Conservation (phyloP, 2,113 vertebrate species). For the Falcunculus frontatus region DNA sequence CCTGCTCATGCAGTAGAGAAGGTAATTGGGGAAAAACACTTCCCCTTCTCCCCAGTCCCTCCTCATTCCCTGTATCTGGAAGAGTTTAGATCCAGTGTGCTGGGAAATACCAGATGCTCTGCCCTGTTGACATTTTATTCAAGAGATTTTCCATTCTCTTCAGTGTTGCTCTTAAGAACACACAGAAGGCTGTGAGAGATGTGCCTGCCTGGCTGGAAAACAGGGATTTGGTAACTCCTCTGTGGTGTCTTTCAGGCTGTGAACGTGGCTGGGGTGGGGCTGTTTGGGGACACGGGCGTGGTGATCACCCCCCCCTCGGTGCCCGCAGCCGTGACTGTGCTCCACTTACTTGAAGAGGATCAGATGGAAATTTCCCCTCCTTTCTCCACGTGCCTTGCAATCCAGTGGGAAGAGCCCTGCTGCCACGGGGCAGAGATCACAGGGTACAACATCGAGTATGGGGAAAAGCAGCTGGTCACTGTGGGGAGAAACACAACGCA, state of each 20-base stretch:
- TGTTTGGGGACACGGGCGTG: slow-evolving; percentile 68
- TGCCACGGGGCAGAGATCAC: slow-evolving; percentile 78
- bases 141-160: not conserved
- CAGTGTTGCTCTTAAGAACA: not conserved
- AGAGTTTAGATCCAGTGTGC: not conserved
- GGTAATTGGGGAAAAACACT: not conserved
- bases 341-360: slow-evolving; percentile 71
- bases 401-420: slow-evolving; percentile 79
- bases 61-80: not conserved
- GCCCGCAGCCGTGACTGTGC: slow-evolving; percentile 68
- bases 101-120: not conserved
- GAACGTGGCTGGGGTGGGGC: slow-evolving; percentile 71
- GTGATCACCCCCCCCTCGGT: slow-evolving; percentile 70
- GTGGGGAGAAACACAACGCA: slow-evolving; percentile 68
- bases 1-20: not conserved
- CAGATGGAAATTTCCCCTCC: slow-evolving; percentile 58
- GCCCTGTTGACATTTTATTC: rapidly evolving
- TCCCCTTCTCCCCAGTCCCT: not conserved
- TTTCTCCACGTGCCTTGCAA: slow-evolving; percentile 71
- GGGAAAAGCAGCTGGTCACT: slow-evolving; percentile 72
- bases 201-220: not conserved
- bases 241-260: slow-evolving; percentile 65
- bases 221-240: rapidly evolving
- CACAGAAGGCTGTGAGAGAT: rapidly evolving
- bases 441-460: slow-evolving; percentile 81